Conservation (phyloP, 92 coral and sea anemone species). For the Phenganax marumi region DNA sequence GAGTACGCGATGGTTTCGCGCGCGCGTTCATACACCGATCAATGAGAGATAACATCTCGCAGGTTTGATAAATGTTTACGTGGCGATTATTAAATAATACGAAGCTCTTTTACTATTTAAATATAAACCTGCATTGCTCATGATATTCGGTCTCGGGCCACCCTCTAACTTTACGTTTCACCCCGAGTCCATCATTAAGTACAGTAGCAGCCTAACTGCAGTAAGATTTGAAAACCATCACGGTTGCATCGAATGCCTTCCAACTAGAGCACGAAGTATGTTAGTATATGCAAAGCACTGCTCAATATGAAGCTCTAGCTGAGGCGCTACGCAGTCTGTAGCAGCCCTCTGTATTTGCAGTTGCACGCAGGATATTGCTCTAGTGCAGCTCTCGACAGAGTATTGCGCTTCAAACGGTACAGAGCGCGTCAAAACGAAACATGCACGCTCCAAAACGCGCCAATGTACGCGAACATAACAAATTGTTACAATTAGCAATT, state of each 20-base stretch:
- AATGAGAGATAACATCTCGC: conserved; percentile 40
- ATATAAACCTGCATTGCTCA: background rate
- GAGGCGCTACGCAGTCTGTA: conserved; percentile 13
- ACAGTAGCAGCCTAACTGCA: conserved; percentile 16
- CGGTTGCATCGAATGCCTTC: background rate
- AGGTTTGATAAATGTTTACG: conserved; percentile 37
- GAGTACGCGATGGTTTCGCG: conserved; percentile 19
- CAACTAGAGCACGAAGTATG: too few relatives aligned
- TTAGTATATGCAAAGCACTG: background rate
- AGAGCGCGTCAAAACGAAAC: background rate
- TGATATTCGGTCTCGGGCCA: background rate
- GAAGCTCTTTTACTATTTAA: conserved; percentile 7
- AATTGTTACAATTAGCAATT: conserved; percentile 39
- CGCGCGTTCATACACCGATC: conserved; percentile 3
- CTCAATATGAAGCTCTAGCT: conserved; percentile 8
- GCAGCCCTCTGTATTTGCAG: background rate
- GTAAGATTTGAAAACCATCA: conserved; percentile 8
- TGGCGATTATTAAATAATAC: conserved; percentile 35
- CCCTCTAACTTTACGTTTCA: background rate
- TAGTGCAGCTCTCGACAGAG: conserved; percentile 41
- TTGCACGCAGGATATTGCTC: conserved; percentile 43
- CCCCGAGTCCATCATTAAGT: background rate
- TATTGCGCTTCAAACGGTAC: conserved; percentile 17
- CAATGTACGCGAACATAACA: conserved; percentile 13
- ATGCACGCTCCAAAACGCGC: background rate